Conservation (phyloP, 2,888 invertebrate genomes). For the Myopa tessellatipennis region DNA sequence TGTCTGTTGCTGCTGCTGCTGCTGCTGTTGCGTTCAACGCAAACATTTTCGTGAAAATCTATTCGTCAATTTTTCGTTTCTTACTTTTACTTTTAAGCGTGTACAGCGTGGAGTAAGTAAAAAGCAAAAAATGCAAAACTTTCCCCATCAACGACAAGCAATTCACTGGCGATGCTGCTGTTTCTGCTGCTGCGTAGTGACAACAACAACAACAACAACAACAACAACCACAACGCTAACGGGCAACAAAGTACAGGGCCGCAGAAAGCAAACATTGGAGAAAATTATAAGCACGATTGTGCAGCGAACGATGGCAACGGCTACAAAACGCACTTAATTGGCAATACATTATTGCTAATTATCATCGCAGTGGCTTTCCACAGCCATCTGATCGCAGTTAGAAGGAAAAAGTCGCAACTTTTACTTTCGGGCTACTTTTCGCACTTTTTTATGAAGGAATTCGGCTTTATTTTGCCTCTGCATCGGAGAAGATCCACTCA, state of each 20-base stretch:
- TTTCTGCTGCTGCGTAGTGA: constrained; percentile 19
- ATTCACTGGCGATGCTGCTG: neutral
- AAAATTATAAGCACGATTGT: constrained; percentile 15
- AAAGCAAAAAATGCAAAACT: neutral
- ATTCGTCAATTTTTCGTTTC: neutral
- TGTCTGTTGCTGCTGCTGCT: neutral
- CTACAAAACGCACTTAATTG: constrained; percentile 50
- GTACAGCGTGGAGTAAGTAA: neutral
- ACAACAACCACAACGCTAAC: neutral
- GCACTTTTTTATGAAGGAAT: neutral
- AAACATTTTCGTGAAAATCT: constrained; percentile 6
- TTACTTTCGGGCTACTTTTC: neutral
- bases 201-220: constrained; percentile 14
- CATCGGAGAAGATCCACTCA: neutral
- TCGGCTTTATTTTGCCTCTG: neutral
- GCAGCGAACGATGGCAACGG: neutral
- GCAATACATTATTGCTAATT: constrained; percentile 52
- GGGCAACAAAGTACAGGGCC: neutral
- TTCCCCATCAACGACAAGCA: constrained; percentile 7
- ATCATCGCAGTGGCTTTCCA: constrained; percentile 35
- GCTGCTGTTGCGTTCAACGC: neutral
- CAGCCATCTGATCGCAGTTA: neutral
- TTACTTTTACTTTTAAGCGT: neutral
- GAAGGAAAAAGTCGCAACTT: neutral
- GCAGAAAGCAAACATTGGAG: constrained; percentile 1